Conservation (phyloP, 2,888 invertebrate species). For the Mimachlamys varia region DNA sequence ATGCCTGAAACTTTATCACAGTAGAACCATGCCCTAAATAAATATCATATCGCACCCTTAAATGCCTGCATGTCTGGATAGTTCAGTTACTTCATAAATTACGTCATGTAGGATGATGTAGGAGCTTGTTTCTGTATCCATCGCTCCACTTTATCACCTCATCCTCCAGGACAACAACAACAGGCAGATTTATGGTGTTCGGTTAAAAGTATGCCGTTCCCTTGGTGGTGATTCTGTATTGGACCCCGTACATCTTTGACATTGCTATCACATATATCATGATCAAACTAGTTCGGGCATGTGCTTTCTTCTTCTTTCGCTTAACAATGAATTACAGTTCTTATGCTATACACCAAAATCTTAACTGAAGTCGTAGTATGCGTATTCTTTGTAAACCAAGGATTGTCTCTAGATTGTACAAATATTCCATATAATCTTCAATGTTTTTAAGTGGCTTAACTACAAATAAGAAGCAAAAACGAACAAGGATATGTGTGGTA, state of each 20-base stretch:
- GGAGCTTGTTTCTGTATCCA: background rate
- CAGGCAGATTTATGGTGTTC: background rate
- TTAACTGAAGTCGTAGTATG: background rate
- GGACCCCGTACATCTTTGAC: background rate
- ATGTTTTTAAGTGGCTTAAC: background rate
- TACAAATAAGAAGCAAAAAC: background rate
- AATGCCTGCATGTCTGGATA: background rate
- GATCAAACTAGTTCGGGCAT: background rate
- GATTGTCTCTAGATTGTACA: background rate
- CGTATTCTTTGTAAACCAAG: slow-evolving; percentile 7
- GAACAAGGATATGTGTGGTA: background rate
- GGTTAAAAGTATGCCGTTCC: background rate
- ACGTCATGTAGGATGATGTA: background rate
- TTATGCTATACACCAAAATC: background rate
- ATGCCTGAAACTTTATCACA: background rate
- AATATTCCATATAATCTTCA: background rate
- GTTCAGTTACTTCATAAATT: background rate
- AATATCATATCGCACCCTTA: background rate
- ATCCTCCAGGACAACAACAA: background rate
- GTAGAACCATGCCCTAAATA: background rate
- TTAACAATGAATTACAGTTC: background rate
- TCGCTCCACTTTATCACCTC: background rate
- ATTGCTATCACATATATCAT: background rate
- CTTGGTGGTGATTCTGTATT: background rate
- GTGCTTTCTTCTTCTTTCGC: background rate